phyloP scores from a whole-genome alignment of 2,888 invertebrate species.

The Pyrochroa serraticornis region DNA sequence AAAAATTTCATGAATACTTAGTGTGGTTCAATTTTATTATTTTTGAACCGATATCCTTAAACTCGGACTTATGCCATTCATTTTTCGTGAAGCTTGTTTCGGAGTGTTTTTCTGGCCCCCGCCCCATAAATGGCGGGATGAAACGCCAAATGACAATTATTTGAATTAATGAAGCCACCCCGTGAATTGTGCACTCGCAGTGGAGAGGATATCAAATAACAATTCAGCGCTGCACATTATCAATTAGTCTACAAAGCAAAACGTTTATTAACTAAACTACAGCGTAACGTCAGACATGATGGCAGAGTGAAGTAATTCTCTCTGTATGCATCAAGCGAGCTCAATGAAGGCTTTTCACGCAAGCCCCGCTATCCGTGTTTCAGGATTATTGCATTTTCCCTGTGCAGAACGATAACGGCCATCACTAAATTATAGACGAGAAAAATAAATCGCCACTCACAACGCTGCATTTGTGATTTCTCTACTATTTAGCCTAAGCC shows the following conservation, averaged over 20 bases:
- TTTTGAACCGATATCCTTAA: too few species aligned
- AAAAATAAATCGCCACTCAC: constrained; percentile 10
- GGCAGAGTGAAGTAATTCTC: too few species aligned
- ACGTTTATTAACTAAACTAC: constrained; percentile 30
- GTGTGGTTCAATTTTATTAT: too few species aligned
- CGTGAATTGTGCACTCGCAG: constrained; percentile 33
- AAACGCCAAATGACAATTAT: constrained; percentile 20
- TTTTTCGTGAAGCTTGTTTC: background rate
- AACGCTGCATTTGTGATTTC: background rate
- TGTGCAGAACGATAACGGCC: constrained; percentile 2
- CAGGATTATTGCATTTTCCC: constrained; percentile 20
- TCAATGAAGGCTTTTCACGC: constrained; percentile 21
- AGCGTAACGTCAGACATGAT: too few species aligned
- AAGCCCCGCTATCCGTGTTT: constrained; percentile 14
- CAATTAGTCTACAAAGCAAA: constrained; percentile 39
- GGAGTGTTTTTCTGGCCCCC: too few species aligned
- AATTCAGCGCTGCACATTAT: constrained; percentile 37
- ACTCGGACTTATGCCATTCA: too few species aligned
- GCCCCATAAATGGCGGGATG: too few species aligned
- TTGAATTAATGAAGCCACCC: constrained; percentile 32
- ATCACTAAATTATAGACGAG: too few species aligned
- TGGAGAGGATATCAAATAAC: constrained; percentile 33
- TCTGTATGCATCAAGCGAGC: constrained; percentile 2
- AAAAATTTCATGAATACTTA: too few species aligned
- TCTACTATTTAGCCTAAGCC: too few species aligned